Evolutionary conservation across 2,113 vertebrate genomes (phyloP), one percentile per base, ranked within the genome.

Genomic region (Bucco capensis): DNA sequence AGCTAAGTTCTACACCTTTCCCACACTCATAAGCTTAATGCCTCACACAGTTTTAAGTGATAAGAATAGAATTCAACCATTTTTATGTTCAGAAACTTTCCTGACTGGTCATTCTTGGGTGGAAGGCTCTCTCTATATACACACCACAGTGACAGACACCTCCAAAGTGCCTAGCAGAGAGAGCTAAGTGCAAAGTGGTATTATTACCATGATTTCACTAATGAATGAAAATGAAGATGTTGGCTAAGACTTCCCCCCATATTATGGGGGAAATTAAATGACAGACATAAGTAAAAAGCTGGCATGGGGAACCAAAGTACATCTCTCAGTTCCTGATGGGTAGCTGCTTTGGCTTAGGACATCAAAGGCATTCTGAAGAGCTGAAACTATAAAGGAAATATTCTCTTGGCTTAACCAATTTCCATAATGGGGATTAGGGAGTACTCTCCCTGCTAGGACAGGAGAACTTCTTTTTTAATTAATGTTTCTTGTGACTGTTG

Each of bases 351-450:
- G 95, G 89, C 92, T 95, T 80, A 83, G 78, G 78, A 85, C 66
- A 88, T 88, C 80, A 84, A 90, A 90, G 64, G 57, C 84, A 94
- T 96, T 95, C 62, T 84, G 75, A 76, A 83, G 70, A 92, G 66
- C 84, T 89, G 67, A 85, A 94, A 64, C 77, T 57, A 62, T 83
- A 76, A 91, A 92, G 76, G 49, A 90, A 90, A 95, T 91, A 76
- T 88, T 93, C 85, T 80, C 78, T 83, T 81, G 71, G 60, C 50
- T 94, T 95, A 94, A 87, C 60, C 62, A 75, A 90, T 88, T 95
- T 92, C 81, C 77, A 84, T 95, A 93, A 85, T 93, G 81, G 56
- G 75, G 76, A 75, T 88, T 73, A 95, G 86, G 81, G 67, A 95
- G 84, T 76, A 72, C 65, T 86, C 25, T 83, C 84, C 60, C 78